Evolutionary conservation across 2,797 vertebrate genomes (phyloP).

Genomic region (Thaleichthys pacificus): DNA sequence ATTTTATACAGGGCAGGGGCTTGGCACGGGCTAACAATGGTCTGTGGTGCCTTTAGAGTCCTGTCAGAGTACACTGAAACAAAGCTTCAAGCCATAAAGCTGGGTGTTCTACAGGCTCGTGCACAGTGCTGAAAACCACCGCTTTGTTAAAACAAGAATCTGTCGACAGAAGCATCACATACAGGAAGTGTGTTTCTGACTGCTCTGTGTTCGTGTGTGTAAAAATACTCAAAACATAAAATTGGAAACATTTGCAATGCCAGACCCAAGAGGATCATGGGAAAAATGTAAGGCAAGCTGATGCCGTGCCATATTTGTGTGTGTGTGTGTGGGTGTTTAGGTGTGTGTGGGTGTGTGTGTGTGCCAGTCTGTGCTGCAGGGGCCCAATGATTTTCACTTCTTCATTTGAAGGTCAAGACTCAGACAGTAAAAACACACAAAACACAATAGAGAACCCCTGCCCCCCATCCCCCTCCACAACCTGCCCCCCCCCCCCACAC

Average conservation of each 20-base stretch:
- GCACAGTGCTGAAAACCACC: slow-evolving; percentile 23
- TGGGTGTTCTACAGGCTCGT: slow-evolving; percentile 20
- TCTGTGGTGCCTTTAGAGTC: slow-evolving; percentile 13
- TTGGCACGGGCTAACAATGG: slow-evolving; percentile 29
- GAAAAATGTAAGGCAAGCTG: slow-evolving; percentile 42
- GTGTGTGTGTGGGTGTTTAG: slow-evolving; percentile 20
- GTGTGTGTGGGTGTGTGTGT: slow-evolving; percentile 26
- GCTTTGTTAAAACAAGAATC: slow-evolving; percentile 29
- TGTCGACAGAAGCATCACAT: slow-evolving; percentile 30
- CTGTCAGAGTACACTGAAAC: slow-evolving; percentile 52
- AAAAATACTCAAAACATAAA: slow-evolving; percentile 49
- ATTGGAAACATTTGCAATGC: slow-evolving; percentile 42
- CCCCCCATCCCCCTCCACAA: background rate
- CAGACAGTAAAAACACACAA: slow-evolving; percentile 34
- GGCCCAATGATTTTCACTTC: slow-evolving; percentile 32
- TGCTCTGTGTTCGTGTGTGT: slow-evolving; percentile 11
- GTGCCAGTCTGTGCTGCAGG: background rate
- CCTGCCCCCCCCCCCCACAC: slow-evolving; percentile 1
- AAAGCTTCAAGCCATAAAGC: slow-evolving; percentile 48
- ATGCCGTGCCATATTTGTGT: background rate
- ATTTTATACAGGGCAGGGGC: slow-evolving; percentile 31
- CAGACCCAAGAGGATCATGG: slow-evolving; percentile 42
- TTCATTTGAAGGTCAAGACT: slow-evolving; percentile 56
- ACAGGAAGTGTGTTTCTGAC: slow-evolving; percentile 46
- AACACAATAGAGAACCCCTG: slow-evolving; percentile 7